Conservation (phyloP, 2,797 vertebrate genomes). For the Chrysocyon brachyurus region DNA sequence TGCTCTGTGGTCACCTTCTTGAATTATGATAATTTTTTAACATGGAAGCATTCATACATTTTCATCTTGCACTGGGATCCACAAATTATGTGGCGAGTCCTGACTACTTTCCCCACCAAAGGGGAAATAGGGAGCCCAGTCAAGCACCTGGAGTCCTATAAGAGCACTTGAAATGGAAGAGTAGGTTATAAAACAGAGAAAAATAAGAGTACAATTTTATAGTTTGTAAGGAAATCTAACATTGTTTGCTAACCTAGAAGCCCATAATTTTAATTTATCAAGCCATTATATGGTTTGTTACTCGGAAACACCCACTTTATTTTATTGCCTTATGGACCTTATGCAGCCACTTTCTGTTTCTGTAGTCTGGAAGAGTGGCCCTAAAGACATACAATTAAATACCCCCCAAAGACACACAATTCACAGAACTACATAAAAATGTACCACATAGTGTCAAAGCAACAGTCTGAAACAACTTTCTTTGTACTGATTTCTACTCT, state of each 20-base stretch:
- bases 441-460: not conserved
- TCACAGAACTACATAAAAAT: constrained; percentile 17
- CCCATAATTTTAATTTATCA: not conserved
- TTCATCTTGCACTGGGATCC: not conserved
- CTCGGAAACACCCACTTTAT: not conserved
- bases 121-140: not conserved
- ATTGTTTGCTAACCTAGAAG: not conserved
- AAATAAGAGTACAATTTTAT: not conserved
- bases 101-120: not conserved
- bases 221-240: constrained; percentile 35
- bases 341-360: not conserved
- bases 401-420: not conserved
- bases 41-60: not conserved
- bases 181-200: not conserved
- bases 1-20: not conserved
- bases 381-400: not conserved
- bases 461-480: not conserved
- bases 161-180: not conserved
- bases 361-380: not conserved
- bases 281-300: not conserved
- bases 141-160: not conserved
- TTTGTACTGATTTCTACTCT: not conserved
- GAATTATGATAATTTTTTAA: constrained; percentile 5
- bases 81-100: not conserved
- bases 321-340: not conserved